phyloP scores from a whole-genome alignment of 2,888 invertebrate genomes.

The Sphaerophoria taeniata region DNA sequence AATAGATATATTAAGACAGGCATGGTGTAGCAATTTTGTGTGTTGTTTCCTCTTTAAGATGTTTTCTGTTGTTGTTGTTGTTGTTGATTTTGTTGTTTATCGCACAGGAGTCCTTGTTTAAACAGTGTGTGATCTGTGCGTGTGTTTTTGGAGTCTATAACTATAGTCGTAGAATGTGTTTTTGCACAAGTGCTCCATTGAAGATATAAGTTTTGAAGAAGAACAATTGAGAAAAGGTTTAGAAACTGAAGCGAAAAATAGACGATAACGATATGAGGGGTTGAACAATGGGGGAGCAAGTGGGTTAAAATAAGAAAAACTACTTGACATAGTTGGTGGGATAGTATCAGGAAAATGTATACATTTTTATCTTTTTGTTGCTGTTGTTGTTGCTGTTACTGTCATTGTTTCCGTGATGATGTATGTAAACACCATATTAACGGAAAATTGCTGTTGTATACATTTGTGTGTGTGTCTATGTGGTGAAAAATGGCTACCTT shows the following conservation, averaged over 20 bases:
- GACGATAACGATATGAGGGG: neutral
- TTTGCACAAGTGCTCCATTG: conserved; percentile 63
- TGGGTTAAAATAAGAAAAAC: no score
- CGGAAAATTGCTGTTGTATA: conserved; percentile 26
- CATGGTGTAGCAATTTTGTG: conserved; percentile 58
- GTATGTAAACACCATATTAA: conserved; percentile 38
- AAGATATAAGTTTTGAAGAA: conserved; percentile 60
- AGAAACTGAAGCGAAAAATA: conserved; percentile 32
- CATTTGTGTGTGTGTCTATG: neutral
- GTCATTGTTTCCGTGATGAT: conserved; percentile 37
- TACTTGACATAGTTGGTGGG: conserved; percentile 69
- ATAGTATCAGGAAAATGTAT: conserved; percentile 62
- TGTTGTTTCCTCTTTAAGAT: conserved; percentile 38
- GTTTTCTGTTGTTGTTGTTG: conserved; percentile 10
- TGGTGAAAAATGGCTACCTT: conserved; percentile 12
- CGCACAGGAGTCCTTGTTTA: conserved; percentile 54
- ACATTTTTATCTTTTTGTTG: conserved; percentile 1
- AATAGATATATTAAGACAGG: no score
- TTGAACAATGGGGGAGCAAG: conserved; percentile 9
- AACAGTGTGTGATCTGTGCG: conserved; percentile 38
- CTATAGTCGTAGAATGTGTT: conserved; percentile 69
- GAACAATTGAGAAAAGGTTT: conserved; percentile 59
- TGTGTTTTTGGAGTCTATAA: conserved; percentile 9
- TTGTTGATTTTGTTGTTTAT: conserved; percentile 39
- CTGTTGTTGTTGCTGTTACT: neutral